phyloP scores from a whole-genome alignment of 2,113 vertebrate species.

The Columba livia region DNA sequence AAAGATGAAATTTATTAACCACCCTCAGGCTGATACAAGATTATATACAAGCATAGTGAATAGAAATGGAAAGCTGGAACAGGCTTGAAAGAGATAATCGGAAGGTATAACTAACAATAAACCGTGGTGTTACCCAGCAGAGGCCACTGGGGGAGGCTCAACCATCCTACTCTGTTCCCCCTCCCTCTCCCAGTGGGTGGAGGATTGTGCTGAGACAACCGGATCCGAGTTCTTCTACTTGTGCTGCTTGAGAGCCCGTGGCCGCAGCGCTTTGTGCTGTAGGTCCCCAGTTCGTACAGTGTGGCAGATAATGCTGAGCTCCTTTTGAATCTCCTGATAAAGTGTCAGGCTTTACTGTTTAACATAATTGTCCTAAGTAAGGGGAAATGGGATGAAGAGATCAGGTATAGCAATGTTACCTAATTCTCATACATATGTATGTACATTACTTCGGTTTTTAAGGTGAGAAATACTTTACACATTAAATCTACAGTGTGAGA shows the following conservation, averaged over 20 bases:
- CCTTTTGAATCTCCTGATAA: background rate
- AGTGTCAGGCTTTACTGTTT: background rate
- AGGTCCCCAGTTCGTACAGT: background rate
- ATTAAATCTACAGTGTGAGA: background rate
- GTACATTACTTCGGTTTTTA: background rate
- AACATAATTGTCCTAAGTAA: background rate
- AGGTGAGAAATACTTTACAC: background rate
- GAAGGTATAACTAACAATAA: background rate
- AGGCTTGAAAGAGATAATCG: background rate
- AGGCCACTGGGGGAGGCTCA: background rate
- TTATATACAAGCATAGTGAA: background rate
- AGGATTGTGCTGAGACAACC: background rate
- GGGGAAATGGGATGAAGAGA: background rate
- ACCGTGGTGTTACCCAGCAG: background rate
- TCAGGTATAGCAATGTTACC: background rate
- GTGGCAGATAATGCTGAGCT: background rate
- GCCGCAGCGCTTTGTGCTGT: rapidly evolving
- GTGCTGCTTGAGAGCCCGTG: background rate
- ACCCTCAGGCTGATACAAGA: background rate
- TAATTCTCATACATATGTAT: background rate
- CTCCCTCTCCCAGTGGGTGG: rapidly evolving
- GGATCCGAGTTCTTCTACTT: rapidly evolving
- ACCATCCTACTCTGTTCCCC: background rate
- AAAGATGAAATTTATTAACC: background rate
- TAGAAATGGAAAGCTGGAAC: background rate